Conservation (phyloP, 2,888 invertebrate genomes). For the Pedicia rivosa region DNA sequence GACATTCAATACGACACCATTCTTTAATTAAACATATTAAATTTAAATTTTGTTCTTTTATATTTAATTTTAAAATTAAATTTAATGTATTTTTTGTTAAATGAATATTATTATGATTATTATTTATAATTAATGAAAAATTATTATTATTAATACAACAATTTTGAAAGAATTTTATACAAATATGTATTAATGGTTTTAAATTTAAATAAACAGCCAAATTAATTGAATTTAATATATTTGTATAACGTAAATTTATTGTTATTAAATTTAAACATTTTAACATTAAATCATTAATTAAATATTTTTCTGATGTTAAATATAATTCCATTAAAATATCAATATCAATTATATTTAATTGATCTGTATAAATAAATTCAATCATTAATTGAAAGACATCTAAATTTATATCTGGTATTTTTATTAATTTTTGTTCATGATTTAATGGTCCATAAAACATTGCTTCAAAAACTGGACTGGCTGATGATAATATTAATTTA, state of each 20-base stretch:
- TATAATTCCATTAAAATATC: slow-evolving; percentile 27
- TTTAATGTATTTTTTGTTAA: slow-evolving; percentile 28
- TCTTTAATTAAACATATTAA: slow-evolving; percentile 25
- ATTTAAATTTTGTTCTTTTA: slow-evolving; percentile 18
- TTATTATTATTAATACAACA: slow-evolving; percentile 21
- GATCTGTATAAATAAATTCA: slow-evolving; percentile 25
- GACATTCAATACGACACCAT: slow-evolving; percentile 28
- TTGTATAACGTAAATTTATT: slow-evolving; percentile 23
- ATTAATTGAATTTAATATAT: slow-evolving; percentile 27
- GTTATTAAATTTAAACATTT: slow-evolving; percentile 21
- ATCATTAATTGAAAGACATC: slow-evolving; percentile 29
- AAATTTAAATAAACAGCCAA: slow-evolving; percentile 25
- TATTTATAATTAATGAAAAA: slow-evolving; percentile 12
- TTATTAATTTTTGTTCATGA: slow-evolving; percentile 45
- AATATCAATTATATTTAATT: slow-evolving; percentile 11
- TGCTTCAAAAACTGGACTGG: slow-evolving; percentile 77
- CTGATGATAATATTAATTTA: slow-evolving; percentile 64
- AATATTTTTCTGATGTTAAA: slow-evolving; percentile 28
- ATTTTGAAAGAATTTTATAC: slow-evolving; percentile 24
- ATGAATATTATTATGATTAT: slow-evolving; percentile 21
- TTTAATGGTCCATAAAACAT: slow-evolving; percentile 78
- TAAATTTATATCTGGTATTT: slow-evolving; percentile 29
- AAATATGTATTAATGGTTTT: slow-evolving; percentile 20
- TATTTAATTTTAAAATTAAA: slow-evolving; percentile 19
- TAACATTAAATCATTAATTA: slow-evolving; percentile 21